A percentile compares a stretch with the other conserved stretches of the same genome.
Conservation (phyloP, 2,113 vertebrate genomes). For the Paramisgurnus dabryanus region DNA sequence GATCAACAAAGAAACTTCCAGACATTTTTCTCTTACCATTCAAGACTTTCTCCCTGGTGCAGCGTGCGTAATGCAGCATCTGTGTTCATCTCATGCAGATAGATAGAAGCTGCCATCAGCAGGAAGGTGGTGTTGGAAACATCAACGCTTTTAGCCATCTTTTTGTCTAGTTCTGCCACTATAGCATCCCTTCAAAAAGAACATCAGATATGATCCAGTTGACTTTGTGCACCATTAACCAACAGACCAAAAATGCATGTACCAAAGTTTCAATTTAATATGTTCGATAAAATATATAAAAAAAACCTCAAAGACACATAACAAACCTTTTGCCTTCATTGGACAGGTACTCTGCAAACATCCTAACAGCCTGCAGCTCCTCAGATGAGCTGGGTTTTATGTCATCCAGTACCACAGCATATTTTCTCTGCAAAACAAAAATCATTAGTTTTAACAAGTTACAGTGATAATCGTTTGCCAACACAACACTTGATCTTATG, state of each 20-base stretch:
- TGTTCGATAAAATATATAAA: not conserved
- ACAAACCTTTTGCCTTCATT: conserved; percentile 81
- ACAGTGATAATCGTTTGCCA: not conserved
- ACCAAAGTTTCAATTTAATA: not conserved
- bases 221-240: not conserved
- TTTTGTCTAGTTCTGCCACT: conserved; percentile 85
- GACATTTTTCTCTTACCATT: conserved; percentile 77
- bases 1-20: too few species aligned
- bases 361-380: conserved; percentile 88
- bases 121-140: conserved; percentile 86
- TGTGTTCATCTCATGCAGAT: conserved; percentile 82
- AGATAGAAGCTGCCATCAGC: conserved; percentile 91
- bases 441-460: not conserved
- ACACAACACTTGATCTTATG: not conserved
- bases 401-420: conserved; percentile 91
- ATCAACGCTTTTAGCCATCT: conserved; percentile 88
- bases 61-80: conserved; percentile 86
- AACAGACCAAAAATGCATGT: not conserved
- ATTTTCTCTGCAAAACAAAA: conserved; percentile 81
- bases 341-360: conserved; percentile 90
- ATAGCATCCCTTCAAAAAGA: conserved; percentile 76
- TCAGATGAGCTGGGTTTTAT: conserved; percentile 79
- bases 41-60: conserved; percentile 92
- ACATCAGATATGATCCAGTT: not conserved
- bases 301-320: not conserved